These are phyloP conservation scores for Berghia stephanieae DNA, from an alignment of 1,140 invertebrate species.

Conservation along the genomic window DNA sequence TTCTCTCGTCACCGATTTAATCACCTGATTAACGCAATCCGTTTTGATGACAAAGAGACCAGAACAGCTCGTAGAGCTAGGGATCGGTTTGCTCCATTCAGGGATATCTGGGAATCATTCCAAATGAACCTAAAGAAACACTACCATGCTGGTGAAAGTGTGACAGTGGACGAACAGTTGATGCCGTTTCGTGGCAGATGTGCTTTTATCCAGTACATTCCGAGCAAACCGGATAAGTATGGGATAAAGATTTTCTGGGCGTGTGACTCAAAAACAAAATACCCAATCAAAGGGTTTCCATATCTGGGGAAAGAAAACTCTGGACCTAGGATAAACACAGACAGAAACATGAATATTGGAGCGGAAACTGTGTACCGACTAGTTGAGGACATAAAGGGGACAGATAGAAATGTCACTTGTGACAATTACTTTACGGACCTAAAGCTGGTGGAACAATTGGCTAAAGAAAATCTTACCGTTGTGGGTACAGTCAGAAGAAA, in stretches of 20 bases:
- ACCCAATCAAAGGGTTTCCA: constrained; percentile 29
- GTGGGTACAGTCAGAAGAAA: constrained; percentile 25
- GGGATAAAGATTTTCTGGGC: constrained; percentile 43
- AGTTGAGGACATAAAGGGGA: constrained; percentile 11
- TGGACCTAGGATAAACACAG: background rate
- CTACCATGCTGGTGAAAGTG: constrained; percentile 33
- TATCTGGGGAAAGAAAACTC: constrained; percentile 37
- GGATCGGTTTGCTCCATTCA: constrained; percentile 46
- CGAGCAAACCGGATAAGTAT: too few relatives aligned
- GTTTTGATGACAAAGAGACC: constrained; percentile 47
- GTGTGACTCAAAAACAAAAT: constrained; percentile 33
- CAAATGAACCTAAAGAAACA: constrained; percentile 16
- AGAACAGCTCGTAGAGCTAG: constrained; percentile 26
- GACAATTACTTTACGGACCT: too few relatives aligned
- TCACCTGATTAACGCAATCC: constrained; percentile 28
- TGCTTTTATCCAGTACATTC: too few relatives aligned
- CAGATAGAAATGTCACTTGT: too few relatives aligned
- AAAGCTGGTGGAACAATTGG: constrained; percentile 28
- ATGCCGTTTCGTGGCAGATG: constrained; percentile 50
- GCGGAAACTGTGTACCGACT: constrained; percentile 18
- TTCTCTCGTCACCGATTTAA: constrained; percentile 37
- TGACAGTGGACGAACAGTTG: constrained; percentile 57
- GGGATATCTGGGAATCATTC: constrained; percentile 46
- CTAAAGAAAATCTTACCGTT: constrained; percentile 5
- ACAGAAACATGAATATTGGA: background rate